Evolutionary conservation across 2,113 vertebrate species (phyloP), one percentile per base, ranked within the genome.

Genomic region (Microcebus ravelobensis): DNA sequence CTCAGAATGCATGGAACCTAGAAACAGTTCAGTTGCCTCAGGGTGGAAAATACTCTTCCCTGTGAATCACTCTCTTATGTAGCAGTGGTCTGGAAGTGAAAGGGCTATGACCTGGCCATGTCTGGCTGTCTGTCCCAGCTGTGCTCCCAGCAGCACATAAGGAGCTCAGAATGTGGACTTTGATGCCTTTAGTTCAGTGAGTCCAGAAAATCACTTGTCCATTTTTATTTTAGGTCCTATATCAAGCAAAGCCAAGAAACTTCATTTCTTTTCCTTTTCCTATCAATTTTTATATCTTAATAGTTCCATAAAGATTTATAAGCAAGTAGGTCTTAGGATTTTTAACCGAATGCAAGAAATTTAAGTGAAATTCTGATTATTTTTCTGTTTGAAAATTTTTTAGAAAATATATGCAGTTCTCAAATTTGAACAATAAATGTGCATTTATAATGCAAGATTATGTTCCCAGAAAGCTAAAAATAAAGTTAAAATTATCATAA

Each of bases 401-500:
- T 45, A 13, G 18, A 85, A 71, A 92, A 94, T 87, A 80, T 20
- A 90, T 68, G 5, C 36, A 79, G 12, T 77, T 39, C 36, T 36
- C 36, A 89, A 88, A 96, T 77, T 81, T 79, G 55, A 92, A 68
- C 18, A 57, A 17, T 68, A 94, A 92, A 82, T 89, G 6, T 87
- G 14, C 67, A 88, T 80, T 89, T 89, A 63, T 52, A 88, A 70
- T 70, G 23, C 27, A 82, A 36, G 57, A 76, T 45, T 91, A 68
- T 88, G 79, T 67, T 86, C 81, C 15, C 61, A 95, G 80, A 95
- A 92, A 91, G 17, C 59, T 39, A n/a, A 95, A 96, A 93, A 85
- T 59, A 77, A 86, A 59, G 59, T 34, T 70, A 50, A 93, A 88
- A 95, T 87, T 82, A 80, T 59, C 50, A 67, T 90, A 87, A 85